Evolutionary conservation across 2,888 invertebrate species (phyloP), one percentile per base, ranked within the genome.

Genomic region (Melanostoma mellinum): DNA sequence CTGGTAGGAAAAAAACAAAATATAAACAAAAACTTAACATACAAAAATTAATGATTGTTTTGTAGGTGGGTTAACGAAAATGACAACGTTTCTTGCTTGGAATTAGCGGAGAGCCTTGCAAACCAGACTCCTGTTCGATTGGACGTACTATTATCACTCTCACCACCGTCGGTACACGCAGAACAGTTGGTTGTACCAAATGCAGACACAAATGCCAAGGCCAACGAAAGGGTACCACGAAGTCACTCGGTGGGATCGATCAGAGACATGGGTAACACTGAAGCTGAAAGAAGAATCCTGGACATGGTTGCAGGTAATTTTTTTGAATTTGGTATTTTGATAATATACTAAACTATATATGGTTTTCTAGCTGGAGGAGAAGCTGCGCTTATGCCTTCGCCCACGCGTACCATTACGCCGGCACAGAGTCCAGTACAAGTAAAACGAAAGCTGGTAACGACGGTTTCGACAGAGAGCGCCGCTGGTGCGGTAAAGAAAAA

Each of bases 101-200:
- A 96, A 86, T 93, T 96, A 88, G 96, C 98, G 0, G 97, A 97
- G 90, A 95, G 96, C 87, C 91, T 98, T 86, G 97, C 98, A 33
- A 97, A 96, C 87, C 96, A 97, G 91, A 97, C 97, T 2, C 97
- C 98, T 0, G 97, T 97, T 50, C 93, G 97, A 50, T 92, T 98
- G 38, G 98, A 98, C 91, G 93, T 98, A 75, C 92, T 98, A 86
- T 93, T 98, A 80, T 96, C 97, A 5, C 92, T 98, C 85, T 96
- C 96, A 78, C 96, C 97, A n/a, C 93, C 97, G 48, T 94, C 96
- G 20, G 92, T 95, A 10, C 94, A 95, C 87, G 94, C 94, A 60
- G 95, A 95, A 88, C 95, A 96, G 87, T 91, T 96, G 76, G 93
- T 95, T 48, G 94, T 95, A 76, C 95, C 95, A 1, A 93, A 92